Conservation (phyloP, 2,113 vertebrate genomes). For the Arenaria interpres region DNA sequence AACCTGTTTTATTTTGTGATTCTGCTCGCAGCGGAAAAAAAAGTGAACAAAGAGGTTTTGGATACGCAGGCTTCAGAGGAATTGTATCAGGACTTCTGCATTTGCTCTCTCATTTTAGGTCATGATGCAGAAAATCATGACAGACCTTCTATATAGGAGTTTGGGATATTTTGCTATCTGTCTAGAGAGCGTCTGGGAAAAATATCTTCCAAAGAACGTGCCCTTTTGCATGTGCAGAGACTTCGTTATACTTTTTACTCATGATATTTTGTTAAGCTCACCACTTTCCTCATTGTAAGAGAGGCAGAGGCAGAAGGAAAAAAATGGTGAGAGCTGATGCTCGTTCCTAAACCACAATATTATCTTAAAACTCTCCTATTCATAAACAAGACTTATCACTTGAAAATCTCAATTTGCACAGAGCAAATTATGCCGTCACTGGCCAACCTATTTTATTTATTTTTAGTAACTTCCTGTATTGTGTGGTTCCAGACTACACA, state of each 20-base stretch:
- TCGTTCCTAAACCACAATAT: background rate
- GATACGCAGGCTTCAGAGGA: background rate
- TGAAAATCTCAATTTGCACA: constrained; percentile 12
- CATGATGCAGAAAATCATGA: background rate
- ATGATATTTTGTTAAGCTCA: background rate
- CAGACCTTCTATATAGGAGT: background rate
- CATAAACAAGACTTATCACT: background rate
- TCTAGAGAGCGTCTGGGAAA: background rate
- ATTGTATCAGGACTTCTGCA: background rate
- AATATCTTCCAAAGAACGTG: background rate
- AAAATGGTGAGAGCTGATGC: background rate
- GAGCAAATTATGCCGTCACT: background rate
- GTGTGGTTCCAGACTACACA: background rate
- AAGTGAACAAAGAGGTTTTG: background rate
- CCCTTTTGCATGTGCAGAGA: background rate
- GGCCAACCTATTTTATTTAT: background rate
- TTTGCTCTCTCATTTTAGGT: background rate
- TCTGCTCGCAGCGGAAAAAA: background rate
- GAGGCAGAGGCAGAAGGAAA: background rate
- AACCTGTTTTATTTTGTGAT: background rate
- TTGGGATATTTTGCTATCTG: background rate
- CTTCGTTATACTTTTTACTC: background rate
- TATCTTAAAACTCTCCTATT: background rate
- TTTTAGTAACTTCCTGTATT: background rate
- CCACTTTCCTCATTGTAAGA: background rate